Evolutionary conservation across 2,113 vertebrate genomes (phyloP).

Genomic region (Sapayoa aenigma): DNA sequence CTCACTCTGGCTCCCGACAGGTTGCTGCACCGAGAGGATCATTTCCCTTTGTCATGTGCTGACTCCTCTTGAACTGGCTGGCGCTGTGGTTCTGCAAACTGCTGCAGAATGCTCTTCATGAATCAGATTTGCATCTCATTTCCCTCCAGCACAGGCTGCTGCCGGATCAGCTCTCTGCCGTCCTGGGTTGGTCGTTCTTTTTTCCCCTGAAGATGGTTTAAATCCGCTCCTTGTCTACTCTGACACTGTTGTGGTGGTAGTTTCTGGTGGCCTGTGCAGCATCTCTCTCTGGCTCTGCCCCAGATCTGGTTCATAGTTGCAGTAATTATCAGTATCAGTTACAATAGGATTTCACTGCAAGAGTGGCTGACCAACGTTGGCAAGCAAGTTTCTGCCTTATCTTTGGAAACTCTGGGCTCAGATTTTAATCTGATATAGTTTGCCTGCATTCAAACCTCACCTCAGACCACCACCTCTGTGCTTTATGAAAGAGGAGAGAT

Average conservation of each 20-base stretch:
- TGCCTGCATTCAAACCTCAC: background rate
- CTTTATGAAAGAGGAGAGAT: background rate
- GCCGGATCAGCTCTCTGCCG: background rate
- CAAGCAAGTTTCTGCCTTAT: background rate
- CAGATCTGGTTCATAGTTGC: background rate
- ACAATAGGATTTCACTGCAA: background rate
- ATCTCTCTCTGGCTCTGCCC: background rate
- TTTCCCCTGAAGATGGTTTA: background rate
- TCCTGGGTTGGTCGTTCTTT: background rate
- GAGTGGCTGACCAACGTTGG: background rate
- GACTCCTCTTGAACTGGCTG: background rate
- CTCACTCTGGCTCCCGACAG: background rate
- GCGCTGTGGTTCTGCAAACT: conserved; percentile 25
- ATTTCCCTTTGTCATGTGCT: background rate
- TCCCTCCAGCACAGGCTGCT: background rate
- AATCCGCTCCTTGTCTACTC: background rate
- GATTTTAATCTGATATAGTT: background rate
- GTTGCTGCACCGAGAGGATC: background rate
- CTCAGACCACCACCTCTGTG: background rate
- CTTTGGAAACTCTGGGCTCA: background rate
- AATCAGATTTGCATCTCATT: background rate
- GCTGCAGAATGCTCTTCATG: background rate
- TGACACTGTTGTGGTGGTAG: background rate
- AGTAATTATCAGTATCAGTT: background rate
- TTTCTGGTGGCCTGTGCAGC: background rate